Base-by-base conservation (phyloP, 2,113 vertebrate genomes). In the Nannospalax galili region DNA sequence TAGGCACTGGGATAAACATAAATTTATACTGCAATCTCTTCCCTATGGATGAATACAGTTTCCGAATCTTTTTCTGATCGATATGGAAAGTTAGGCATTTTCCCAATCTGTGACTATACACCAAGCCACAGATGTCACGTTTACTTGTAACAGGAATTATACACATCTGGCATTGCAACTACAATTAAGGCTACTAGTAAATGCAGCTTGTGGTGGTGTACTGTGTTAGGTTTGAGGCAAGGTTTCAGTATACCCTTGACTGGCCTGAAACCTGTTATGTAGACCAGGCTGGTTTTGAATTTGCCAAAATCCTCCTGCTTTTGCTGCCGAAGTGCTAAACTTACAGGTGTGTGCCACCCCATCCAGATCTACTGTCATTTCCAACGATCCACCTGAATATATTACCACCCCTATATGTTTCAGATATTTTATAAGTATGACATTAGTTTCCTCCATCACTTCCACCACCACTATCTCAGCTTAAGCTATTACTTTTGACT, bases 1-100 rank as follows among this genome's bases (percentile, higher is more conserved):
- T 82, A 82, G 88, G 89, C 26, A 11, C 56, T 65, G n/a, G 17
- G 8, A 10, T 65, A 74, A 94, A 78, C 35, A 37, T 24, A 20
- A n/a, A n/a, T 37, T 72, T 72, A 9, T 40, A 32, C 58, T 70
- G 3, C 85, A 35, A 80, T 81, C 5, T 56, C 67, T 81, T 30
- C 42, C 69, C 28, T 65, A 2, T 80, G 35, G 69, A 67, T 70
- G 10, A 22, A 22, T n/a, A 72, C 17, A 74, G 12, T 37, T 92
- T 74, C 67, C 56, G 60, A 75, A 48, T 78, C 52, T 72, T 67
- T 88, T 81, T 40, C n/a, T 65, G 24, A 65, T 60, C 19, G 11
- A 26, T 16, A 72, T 90, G n/a, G n/a, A 89, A 84, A 95, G 91
- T 64, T 37, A n/a, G 81, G n/a, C 40, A 62, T 72, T n/a, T 45